Percentiles rank a stretch among this genome's conserved stretches.
Evolutionary conservation across 2,113 vertebrate genomes (phyloP).

Genomic region (Gulo gulo): DNA sequence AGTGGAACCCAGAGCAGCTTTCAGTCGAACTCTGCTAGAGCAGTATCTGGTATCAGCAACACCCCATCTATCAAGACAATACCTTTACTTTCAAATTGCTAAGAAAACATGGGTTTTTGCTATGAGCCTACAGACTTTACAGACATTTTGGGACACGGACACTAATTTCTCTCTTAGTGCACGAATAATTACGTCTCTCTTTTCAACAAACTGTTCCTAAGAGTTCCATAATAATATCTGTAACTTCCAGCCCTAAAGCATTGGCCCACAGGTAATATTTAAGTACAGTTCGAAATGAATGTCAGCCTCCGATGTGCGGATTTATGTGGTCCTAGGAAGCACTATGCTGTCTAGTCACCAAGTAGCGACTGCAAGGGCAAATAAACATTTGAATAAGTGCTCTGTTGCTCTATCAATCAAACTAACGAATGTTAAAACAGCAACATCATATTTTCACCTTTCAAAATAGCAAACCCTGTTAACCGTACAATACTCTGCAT

Average conservation of each 20-base stretch:
- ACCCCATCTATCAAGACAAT: background rate
- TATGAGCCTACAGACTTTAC: background rate
- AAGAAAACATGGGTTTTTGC: background rate
- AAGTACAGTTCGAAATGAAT: background rate
- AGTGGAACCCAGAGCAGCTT: background rate
- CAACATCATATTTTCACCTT: background rate
- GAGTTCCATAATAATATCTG: background rate
- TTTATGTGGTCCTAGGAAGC: background rate
- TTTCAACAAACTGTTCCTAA: background rate
- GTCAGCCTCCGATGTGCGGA: background rate
- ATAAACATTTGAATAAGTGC: background rate
- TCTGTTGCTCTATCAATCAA: background rate
- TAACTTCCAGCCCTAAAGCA: background rate
- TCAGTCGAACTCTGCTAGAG: background rate
- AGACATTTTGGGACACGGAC: background rate
- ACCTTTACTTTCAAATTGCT: background rate
- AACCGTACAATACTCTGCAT: background rate
- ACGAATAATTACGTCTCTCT: conserved; percentile 20
- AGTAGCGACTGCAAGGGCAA: background rate
- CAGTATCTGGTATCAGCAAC: background rate
- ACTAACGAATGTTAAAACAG: conserved; percentile 9
- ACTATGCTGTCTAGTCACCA: background rate
- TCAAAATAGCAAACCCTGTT: background rate
- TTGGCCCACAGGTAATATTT: background rate
- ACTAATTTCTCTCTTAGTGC: background rate